These are phyloP conservation scores for Leptopilina myrica DNA, from an alignment of 2,888 invertebrate genomes.

Conservation along the genomic window DNA sequence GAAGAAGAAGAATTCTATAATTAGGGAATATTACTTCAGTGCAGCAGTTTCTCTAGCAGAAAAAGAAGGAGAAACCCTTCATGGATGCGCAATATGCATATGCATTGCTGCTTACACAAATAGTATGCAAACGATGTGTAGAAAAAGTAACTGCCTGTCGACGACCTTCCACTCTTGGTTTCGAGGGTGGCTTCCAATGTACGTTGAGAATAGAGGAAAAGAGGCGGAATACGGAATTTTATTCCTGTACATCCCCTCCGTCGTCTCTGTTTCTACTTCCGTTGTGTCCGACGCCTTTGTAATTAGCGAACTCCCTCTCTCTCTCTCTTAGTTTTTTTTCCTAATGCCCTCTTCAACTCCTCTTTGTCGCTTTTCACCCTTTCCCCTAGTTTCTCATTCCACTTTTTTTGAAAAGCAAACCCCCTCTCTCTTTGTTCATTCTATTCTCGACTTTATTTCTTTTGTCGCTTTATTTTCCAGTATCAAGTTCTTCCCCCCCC, in stretches of 20 bases:
- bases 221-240: constrained; percentile 32
- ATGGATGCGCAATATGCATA: constrained; percentile 55
- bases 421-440: constrained; percentile 3
- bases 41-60: neutral
- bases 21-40: constrained; percentile 22
- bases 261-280: constrained; percentile 11
- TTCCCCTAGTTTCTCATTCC: neutral
- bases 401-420: neutral
- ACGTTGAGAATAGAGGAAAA: constrained; percentile 14
- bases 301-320: constrained; percentile 27
- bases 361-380: neutral
- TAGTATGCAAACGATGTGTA: constrained; percentile 53
- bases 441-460: constrained; percentile 18
- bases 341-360: neutral
- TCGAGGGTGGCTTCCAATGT: constrained; percentile 41
- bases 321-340: constrained; percentile 1
- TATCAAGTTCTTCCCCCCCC: constrained; percentile 11
- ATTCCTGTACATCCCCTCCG: constrained; percentile 13
- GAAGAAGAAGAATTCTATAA: neutral
- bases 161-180: constrained; percentile 53
- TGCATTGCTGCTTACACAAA: constrained; percentile 56
- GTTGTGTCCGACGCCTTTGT: constrained; percentile 34
- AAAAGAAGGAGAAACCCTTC: constrained; percentile 18
- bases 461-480: constrained; percentile 20
- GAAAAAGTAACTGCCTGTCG: constrained; percentile 56